These are phyloP conservation scores for Molossus alvarezi DNA, from an alignment of 2,797 vertebrate species.

Conservation along the genomic window DNA sequence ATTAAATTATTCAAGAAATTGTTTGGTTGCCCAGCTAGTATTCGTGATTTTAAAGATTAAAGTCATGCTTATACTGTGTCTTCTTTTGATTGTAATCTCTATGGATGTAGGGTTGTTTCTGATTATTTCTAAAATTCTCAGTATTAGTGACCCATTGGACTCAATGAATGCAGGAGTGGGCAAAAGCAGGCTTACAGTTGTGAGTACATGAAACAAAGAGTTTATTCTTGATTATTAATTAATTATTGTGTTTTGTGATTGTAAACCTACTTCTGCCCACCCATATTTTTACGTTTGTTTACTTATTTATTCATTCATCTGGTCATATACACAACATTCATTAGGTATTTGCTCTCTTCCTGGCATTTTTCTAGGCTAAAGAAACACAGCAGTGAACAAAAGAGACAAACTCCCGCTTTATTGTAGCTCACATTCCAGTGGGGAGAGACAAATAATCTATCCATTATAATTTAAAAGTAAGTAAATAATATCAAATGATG, in stretches of 20 bases:
- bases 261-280: not conserved
- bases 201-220: not conserved
- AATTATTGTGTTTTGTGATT: not conserved
- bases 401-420: not conserved
- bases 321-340: not conserved
- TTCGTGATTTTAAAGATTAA: constrained; percentile 45
- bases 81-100: not conserved
- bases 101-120: not conserved
- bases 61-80: not conserved
- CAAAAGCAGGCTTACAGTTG: not conserved
- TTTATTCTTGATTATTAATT: not conserved
- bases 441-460: not conserved
- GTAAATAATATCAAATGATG: not conserved
- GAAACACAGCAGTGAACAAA: not conserved
- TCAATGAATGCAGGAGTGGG: not conserved
- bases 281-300: not conserved
- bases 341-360: not conserved
- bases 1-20: constrained; percentile 56
- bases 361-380: not conserved
- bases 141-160: not conserved
- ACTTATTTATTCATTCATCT: not conserved
- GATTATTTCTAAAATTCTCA: not conserved
- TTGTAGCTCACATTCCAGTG: not conserved
- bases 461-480: not conserved
- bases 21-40: not conserved